These are phyloP conservation scores for Plodia interpunctella DNA, from an alignment of 1,140 invertebrate species.

Conservation along the genomic window DNA sequence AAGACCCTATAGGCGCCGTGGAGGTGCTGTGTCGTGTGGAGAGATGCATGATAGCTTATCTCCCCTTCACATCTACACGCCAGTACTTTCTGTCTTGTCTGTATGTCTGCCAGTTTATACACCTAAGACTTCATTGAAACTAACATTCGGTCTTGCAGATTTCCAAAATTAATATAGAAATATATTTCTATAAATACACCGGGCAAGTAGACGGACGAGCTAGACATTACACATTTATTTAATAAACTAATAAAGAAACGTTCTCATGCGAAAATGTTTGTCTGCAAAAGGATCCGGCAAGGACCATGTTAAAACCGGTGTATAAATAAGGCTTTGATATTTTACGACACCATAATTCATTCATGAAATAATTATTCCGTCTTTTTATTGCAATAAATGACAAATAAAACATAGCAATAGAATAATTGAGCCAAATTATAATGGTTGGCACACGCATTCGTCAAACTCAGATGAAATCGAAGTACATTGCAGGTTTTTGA, in stretches of 20 bases:
- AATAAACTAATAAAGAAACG: background rate
- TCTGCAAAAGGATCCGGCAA: background rate
- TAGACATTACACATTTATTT: background rate
- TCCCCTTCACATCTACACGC: background rate
- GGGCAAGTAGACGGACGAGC: too few relatives aligned
- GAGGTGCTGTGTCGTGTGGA: slow-evolving; percentile 4
- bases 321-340: slow-evolving; percentile 4
- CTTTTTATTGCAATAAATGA: slow-evolving; percentile 1
- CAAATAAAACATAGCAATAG: slow-evolving; percentile 14
- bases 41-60: slow-evolving; percentile 9
- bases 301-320: background rate
- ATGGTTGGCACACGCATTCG: too few relatives aligned
- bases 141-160: too few relatives aligned
- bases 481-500: too few relatives aligned
- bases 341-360: background rate
- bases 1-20: slow-evolving; percentile 5
- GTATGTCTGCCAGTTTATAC: background rate
- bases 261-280: background rate
- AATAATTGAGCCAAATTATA: slow-evolving; percentile 1
- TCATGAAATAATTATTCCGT: slow-evolving; percentile 4
- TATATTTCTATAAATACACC: too few relatives aligned
- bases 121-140: background rate
- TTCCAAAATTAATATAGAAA: background rate
- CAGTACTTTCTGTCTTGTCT: slow-evolving; percentile 2
- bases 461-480: too few relatives aligned